phyloP scores from a whole-genome alignment of 2,113 vertebrate genomes.

The Sylvia atricapilla region DNA sequence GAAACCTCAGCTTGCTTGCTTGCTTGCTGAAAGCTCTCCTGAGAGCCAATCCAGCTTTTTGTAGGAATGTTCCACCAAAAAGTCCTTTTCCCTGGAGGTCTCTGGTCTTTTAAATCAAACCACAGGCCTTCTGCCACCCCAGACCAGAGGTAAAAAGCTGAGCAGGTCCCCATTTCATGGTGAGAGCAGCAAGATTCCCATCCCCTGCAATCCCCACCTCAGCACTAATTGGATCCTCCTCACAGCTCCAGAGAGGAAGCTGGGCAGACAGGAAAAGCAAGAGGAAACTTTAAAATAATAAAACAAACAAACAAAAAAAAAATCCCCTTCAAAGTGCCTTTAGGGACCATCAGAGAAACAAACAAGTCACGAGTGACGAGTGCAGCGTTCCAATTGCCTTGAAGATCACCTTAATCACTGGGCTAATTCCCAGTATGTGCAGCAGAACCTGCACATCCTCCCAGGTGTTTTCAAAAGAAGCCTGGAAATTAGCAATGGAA shows the following conservation, averaged over 20 bases:
- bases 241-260: not conserved
- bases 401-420: slow-evolving; percentile 16
- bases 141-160: not conserved
- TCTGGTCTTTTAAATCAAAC: not conserved
- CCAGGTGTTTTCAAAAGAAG: slow-evolving; percentile 14
- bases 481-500: slow-evolving; percentile 22
- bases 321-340: not conserved
- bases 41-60: not conserved
- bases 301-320: not conserved
- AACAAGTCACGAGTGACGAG: not conserved
- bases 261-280: not conserved
- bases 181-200: not conserved
- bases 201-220: not conserved
- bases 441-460: not conserved
- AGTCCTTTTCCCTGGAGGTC: not conserved
- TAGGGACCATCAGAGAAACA: not conserved
- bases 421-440: not conserved
- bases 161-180: not conserved
- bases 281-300: not conserved
- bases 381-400: not conserved
- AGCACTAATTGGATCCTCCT: not conserved
- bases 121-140: not conserved
- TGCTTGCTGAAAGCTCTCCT: not conserved
- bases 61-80: not conserved
- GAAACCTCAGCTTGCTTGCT: not conserved